A percentile compares a stretch with the other conserved stretches of the same genome.
These are phyloP conservation scores for Ctenodactylus gundi DNA, from an alignment of 2,113 vertebrate species.

Conservation along the genomic window DNA sequence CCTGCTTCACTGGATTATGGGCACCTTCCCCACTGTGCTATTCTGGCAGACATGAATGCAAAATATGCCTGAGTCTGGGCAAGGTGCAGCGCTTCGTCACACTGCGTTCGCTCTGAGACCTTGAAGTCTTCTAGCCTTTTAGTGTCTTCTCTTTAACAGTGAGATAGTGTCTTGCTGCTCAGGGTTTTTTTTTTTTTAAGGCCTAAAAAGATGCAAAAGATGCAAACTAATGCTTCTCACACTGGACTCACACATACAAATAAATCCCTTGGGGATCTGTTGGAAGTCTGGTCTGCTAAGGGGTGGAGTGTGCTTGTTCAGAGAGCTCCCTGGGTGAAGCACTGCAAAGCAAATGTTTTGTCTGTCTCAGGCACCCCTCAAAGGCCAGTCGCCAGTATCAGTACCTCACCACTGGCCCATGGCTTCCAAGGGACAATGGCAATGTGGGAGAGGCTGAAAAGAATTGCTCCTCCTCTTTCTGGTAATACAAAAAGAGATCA, in stretches of 20 bases:
- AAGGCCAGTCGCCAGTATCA: no score
- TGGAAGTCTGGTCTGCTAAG: neutral
- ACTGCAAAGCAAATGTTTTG: neutral
- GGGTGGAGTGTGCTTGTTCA: neutral
- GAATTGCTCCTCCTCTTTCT: neutral
- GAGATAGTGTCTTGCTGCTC: neutral
- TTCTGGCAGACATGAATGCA: neutral
- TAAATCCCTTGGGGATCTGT: neutral
- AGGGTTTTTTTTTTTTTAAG: neutral
- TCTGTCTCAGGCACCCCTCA: neutral
- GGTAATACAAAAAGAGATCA: neutral
- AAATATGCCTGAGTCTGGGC: neutral
- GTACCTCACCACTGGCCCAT: neutral
- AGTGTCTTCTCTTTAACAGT: neutral
- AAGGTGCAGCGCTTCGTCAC: neutral
- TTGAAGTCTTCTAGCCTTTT: neutral
- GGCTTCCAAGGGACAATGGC: neutral
- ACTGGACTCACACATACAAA: neutral
- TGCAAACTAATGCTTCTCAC: neutral
- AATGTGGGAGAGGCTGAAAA: neutral
- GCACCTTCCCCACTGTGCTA: no score
- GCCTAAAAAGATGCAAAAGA: neutral
- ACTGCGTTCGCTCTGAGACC: neutral
- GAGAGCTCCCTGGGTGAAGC: neutral
- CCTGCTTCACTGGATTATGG: neutral